Base-by-base conservation (phyloP, 2,797 vertebrate genomes). In the Adelosebastes latens region DNA sequence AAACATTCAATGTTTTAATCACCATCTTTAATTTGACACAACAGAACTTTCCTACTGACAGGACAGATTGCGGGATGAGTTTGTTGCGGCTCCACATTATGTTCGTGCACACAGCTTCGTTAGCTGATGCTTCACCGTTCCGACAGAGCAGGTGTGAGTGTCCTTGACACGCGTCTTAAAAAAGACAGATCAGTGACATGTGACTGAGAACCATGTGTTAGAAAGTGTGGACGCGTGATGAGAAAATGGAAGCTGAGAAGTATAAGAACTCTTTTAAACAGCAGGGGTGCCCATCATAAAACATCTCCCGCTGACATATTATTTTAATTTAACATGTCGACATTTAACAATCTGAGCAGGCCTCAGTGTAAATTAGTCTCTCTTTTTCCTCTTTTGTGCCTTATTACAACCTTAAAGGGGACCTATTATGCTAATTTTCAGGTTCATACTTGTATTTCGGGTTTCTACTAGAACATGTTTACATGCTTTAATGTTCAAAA, bases 41-140 rank as follows among this genome's bases (percentile, higher is more conserved):
- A 31, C 84, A 87, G 68, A 89, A 86, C 75, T 89, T 80, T 63
- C 3, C 34, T 16, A 83, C 12, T 87, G 88, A 92, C 84, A 64
- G 82, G 82, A 89, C 93, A 93, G 92, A 89, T 91, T 93, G 88
- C 42, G 7, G 72, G 73, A 84, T 53, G 86, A 42, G 80, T 82
- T 83, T 79, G 78, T 72, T 62, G 72, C 71, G 36, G 80, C 72
- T 39, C 25, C 9, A 4, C 77, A 81, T 65, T 84, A 75, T 89
- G 88, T 85, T 87, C 11, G 24, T n/a, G 39, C 52, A 36, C 42
- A n/a, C 78, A 25, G 86, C 88, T 84, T 85, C 53, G 60, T 89
- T 87, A 91, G 77, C 68, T 5, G 60, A 62, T 59, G 78, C 77
- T 74, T 85, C 67, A 7, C 70, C 71, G 59, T 81, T 65, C n/a